Conservation (phyloP, 2,797 vertebrate genomes). For the Acrocephalus scirpaceus region DNA sequence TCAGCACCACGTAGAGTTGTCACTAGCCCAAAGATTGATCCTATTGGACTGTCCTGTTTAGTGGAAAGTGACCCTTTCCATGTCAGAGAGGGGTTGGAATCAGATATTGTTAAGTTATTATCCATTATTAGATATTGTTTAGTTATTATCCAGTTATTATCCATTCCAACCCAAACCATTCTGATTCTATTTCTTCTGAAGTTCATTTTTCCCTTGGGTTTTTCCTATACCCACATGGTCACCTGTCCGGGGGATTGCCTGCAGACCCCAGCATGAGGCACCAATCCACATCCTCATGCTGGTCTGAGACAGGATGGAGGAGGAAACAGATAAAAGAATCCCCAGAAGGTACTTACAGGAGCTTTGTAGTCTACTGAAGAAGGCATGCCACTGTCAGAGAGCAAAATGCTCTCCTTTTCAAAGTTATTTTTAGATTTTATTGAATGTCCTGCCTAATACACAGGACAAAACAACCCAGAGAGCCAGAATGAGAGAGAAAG, state of each 20-base stretch:
- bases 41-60: neutral
- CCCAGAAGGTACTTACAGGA: neutral
- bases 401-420: neutral
- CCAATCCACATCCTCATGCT: neutral
- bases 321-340: neutral
- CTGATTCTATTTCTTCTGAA: neutral
- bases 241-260: neutral
- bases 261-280: neutral
- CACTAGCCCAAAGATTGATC: neutral
- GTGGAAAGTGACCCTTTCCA: neutral
- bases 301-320: neutral
- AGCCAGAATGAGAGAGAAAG: neutral
- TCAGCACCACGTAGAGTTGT: fast-evolving
- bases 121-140: too few relatives aligned
- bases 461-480: neutral
- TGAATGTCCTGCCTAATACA: neutral
- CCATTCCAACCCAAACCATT: neutral
- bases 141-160: too few relatives aligned
- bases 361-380: neutral
- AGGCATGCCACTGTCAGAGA: neutral
- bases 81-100: neutral
- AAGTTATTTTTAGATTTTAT: neutral
- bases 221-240: neutral
- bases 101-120: too few relatives aligned
- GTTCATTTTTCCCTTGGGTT: neutral